Base-by-base conservation (phyloP, 2,888 invertebrate genomes). In the Troglohyphantes excavatus region DNA sequence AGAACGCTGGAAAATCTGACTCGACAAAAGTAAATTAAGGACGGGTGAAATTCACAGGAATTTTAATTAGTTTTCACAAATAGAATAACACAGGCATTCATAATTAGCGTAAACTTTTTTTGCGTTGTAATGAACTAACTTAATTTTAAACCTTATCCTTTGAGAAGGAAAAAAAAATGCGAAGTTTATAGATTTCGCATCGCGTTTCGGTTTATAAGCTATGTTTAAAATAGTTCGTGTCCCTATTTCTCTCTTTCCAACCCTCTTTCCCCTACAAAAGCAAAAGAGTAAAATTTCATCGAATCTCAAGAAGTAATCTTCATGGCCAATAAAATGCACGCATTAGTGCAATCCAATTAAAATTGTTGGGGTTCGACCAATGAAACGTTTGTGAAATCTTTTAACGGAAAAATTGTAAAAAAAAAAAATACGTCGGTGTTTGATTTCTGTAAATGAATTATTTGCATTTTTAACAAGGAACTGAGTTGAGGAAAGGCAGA, bases 51-150 rank as follows among this genome's bases (percentile, higher is more conserved):
- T 43, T 78, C 78, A 21, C 33, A 23, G 65, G 78, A 78, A 78
- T 78, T 78, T 78, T 78, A 78, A 78, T 78, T 63, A 78, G 65
- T 78, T 78, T 78, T 33, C 53, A n/a, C 46, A 72, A 72, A 46
- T 72, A 39, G 65, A 65, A 43, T 23, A 78, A 23, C 63, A 63
- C 23, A 39, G 23, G 63, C 63, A 63, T 65, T 65, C 33, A 65
- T 78, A 78, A 78, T 78, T 78, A 65, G 21, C 29, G 61, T 23
- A 11, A 59, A 59, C 27, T 53, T 65, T 78, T 78, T 61, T 43
- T 65, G 9, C 43, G 13, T 9, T 23, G 17, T 26, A 43, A 19
- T 53, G 72, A 46, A 46, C 65, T 43, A 6, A 17, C 17, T 39
- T 65, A 78, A 65, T 78, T 76, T 65, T 39, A 21, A 17, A 63